phyloP scores from a whole-genome alignment of 2,113 vertebrate genomes.

The Megaceryle maxima region DNA sequence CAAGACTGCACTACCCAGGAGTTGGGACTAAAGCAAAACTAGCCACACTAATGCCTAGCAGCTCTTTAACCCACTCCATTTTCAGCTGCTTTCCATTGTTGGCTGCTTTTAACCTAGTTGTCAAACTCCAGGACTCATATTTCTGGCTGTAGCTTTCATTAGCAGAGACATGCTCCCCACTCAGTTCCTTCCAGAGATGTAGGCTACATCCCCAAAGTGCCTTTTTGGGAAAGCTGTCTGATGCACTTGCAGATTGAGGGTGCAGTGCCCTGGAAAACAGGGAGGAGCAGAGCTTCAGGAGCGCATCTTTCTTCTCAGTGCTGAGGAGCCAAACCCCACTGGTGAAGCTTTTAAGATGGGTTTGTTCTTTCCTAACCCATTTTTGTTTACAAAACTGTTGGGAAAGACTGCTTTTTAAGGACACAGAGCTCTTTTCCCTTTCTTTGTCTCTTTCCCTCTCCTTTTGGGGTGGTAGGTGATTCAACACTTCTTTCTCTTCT shows the following conservation, averaged over 20 bases:
- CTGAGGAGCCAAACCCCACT: background rate
- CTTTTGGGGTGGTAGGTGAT: background rate
- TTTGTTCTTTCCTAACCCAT: background rate
- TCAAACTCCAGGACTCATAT: slow-evolving; percentile 35
- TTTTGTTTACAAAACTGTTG: background rate
- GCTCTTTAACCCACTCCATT: slow-evolving; percentile 43
- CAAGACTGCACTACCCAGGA: slow-evolving; percentile 5
- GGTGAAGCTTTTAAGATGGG: background rate
- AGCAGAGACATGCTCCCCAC: slow-evolving; percentile 3
- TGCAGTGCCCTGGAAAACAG: slow-evolving; percentile 7
- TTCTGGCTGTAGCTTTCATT: slow-evolving; percentile 27
- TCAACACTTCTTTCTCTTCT: background rate
- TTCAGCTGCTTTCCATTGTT: background rate
- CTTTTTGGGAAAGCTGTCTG: background rate
- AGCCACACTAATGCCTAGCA: background rate
- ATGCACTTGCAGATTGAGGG: background rate
- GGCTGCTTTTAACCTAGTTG: slow-evolving; percentile 60
- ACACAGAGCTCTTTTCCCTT: background rate
- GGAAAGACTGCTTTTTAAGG: background rate
- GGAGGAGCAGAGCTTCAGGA: background rate
- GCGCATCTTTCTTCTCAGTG: background rate
- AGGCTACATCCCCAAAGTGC: slow-evolving; percentile 46
- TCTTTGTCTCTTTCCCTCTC: background rate
- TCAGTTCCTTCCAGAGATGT: slow-evolving; percentile 21
- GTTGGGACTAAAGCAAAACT: background rate